Base-by-base conservation (phyloP, 1,140 invertebrate species). In the Drosophila azteca region DNA sequence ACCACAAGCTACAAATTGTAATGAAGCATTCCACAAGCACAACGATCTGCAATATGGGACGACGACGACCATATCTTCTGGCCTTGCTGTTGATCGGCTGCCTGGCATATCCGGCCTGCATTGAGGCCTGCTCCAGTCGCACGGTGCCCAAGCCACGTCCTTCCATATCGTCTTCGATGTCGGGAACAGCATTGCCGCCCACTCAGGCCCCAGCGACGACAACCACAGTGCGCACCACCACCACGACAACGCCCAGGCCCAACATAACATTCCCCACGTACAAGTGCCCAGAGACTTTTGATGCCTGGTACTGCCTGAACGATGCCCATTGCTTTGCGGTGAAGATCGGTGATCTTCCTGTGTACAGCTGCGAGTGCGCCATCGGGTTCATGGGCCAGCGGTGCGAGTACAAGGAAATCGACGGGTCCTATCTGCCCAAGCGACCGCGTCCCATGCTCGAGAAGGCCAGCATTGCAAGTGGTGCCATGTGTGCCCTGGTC, bases 191-290 rank as follows among this genome's bases (percentile, higher is more conserved):
- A 2, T 39, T 88, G 54, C 94, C 68, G 90, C 94, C 90, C 94
- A 85, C 85, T 1, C 79, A 59, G 46, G 61, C 78, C 6, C 57
- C 72, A 6, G 22, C 45, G 2, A 80, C 77, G 3, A 80, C 72
- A 15, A 71, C 83, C 3, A 88, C 84, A 24, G 70, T 82, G 63
- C 74, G 92, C 94, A 80, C 94, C 94, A 80, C 94, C 94, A 92
- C 94, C 94, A 85, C 81, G 2, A 89, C 87, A 6, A 90, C 96
- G 83, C 94, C 96, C 77, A 93, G 97, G 80, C 96, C 97, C 76
- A 98, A 98, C 93, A 96, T 98, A 93, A 98, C 97, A 94, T 98
- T 98, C 95, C 96, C 97, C 92, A 97, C 96, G 90, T 98, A 97
- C 93, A 95, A 96, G 89, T 98, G 97, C 93, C 97, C 97, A 84